Evolutionary conservation across 37 sponge, comb jelly and placozoan genomes (phyloP).

Genomic region (Ephydatia muelleri): DNA sequence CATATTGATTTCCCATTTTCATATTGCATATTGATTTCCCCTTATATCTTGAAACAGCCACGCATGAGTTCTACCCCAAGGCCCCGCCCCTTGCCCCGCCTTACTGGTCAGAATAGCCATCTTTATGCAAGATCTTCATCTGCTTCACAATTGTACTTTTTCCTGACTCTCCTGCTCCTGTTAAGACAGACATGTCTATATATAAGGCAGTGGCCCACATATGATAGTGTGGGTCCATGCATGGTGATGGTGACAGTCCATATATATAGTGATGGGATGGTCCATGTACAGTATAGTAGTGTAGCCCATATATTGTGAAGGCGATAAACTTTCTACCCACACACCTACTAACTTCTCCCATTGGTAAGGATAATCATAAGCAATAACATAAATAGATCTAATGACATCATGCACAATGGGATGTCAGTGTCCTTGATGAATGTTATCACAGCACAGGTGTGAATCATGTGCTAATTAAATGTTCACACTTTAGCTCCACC

Average conservation of each 20-base stretch:
- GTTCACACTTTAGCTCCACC: neutral
- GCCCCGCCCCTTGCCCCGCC: neutral
- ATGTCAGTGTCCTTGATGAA: neutral
- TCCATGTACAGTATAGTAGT: neutral
- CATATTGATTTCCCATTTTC: too few species aligned
- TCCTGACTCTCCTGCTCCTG: constrained; percentile 97
- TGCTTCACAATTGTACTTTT: constrained; percentile 98
- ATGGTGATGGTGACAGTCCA: too few species aligned
- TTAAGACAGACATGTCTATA: neutral
- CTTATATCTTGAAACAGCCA: too few species aligned
- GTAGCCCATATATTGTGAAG: neutral
- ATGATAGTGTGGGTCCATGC: too few species aligned
- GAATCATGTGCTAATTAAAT: neutral
- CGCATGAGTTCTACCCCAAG: too few species aligned
- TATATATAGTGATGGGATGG: neutral
- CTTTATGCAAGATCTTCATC: constrained; percentile 89
- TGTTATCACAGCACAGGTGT: neutral
- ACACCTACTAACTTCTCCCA: neutral
- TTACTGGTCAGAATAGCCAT: constrained; percentile 58
- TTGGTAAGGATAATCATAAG: too few species aligned
- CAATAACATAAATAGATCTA: neutral
- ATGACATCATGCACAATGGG: neutral
- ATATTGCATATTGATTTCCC: too few species aligned
- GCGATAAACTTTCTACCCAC: too few species aligned
- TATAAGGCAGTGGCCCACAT: too few species aligned